Evolutionary conservation across 2,888 invertebrate genomes (phyloP).

Genomic region (Heliconius hortense): DNA sequence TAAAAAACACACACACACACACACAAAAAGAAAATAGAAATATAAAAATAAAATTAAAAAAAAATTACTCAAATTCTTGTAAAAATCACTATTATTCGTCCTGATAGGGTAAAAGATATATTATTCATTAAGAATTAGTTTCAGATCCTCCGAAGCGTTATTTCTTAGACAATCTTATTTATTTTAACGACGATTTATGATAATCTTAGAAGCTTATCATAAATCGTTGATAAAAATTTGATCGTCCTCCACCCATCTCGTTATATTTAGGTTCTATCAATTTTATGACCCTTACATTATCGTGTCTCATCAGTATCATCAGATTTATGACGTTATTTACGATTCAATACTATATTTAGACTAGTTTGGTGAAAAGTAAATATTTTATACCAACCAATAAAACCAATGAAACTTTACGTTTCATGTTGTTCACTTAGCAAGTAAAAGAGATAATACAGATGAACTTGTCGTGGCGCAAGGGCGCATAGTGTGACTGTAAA

Average conservation of each 20-base stretch:
- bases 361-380: too few species aligned
- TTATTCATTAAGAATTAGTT: not conserved
- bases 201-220: not conserved
- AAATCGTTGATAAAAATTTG: conserved; percentile 23
- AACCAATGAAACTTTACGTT: too few species aligned
- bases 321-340: conserved; percentile 23
- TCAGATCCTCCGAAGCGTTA: not conserved
- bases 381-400: not conserved
- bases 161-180: not conserved
- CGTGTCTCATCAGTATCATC: conserved; percentile 37
- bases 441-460: too few species aligned
- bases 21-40: too few species aligned
- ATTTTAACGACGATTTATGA: not conserved
- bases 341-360: not conserved
- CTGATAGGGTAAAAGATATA: not conserved
- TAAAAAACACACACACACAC: too few species aligned
- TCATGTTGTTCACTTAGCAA: too few species aligned
- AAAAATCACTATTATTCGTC: not conserved
- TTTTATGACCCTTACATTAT: conserved; percentile 23
- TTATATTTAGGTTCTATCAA: conserved; percentile 30
- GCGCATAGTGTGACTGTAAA: too few species aligned
- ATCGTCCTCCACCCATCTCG: conserved; percentile 13
- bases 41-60: too few species aligned
- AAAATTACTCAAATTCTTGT: not conserved
- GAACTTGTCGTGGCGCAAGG: too few species aligned